Evolutionary conservation across 1,140 invertebrate species (phyloP).

Genomic region (Drosophila paulistorum): DNA sequence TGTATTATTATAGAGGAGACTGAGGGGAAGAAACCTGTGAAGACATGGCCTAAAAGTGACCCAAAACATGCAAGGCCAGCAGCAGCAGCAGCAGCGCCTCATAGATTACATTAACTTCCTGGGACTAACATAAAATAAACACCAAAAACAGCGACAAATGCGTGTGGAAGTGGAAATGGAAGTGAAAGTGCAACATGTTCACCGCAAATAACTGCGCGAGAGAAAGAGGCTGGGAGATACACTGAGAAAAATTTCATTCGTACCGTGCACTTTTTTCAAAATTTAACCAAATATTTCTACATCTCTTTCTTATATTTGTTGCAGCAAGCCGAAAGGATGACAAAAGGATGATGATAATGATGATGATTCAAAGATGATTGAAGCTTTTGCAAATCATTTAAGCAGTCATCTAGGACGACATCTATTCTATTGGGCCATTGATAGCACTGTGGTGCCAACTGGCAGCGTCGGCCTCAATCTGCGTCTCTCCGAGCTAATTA

Average conservation of each 20-base stretch:
- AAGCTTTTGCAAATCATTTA: conserved; percentile 78
- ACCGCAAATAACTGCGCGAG: conserved; percentile 28
- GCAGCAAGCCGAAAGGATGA: conserved; percentile 21
- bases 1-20: background rate
- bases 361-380: conserved; percentile 73
- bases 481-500: conserved; percentile 84
- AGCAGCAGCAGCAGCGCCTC: background rate
- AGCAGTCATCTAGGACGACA: conserved; percentile 83
- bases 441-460: conserved; percentile 40
- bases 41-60: conserved; percentile 36
- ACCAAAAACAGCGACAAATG: conserved; percentile 44
- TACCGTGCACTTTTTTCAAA: no score
- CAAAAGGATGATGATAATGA: conserved; percentile 35
- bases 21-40: background rate
- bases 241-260: background rate
- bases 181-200: conserved; percentile 58
- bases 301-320: conserved; percentile 9
- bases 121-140: conserved; percentile 48
- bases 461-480: conserved; percentile 78
- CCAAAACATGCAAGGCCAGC: conserved; percentile 26
- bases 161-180: conserved; percentile 58
- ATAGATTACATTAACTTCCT: conserved; percentile 57
- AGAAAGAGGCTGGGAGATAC: conserved; percentile 4
- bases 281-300: background rate
- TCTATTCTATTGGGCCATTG: conserved; percentile 83